Percentiles rank a stretch among this genome's conserved stretches.
phyloP scores from a whole-genome alignment of 2,888 invertebrate genomes.

The Chironomus riparius region DNA sequence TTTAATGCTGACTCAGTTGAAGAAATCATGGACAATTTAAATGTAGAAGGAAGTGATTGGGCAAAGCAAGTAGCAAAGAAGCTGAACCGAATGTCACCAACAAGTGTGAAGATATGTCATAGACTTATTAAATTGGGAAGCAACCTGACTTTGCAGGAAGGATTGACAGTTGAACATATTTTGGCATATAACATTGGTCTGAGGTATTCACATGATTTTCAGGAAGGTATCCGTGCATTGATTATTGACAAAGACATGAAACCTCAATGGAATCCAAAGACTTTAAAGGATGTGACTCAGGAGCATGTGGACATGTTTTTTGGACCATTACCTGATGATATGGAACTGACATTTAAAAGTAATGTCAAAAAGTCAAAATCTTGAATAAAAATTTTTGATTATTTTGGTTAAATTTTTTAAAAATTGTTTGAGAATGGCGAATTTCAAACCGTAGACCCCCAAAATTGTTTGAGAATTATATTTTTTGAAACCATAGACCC shows the following conservation, averaged over 20 bases:
- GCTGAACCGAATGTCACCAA: constrained; percentile 78
- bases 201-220: constrained; percentile 65
- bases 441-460: too few species aligned
- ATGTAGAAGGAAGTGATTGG: constrained; percentile 74
- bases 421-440: too few species aligned
- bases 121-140: constrained; percentile 68
- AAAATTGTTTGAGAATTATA: too few species aligned
- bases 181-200: constrained; percentile 48
- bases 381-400: too few species aligned
- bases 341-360: constrained; percentile 46
- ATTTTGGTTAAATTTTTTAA: too few species aligned
- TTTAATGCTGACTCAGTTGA: constrained; percentile 70
- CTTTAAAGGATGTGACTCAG: constrained; percentile 64
- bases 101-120: constrained; percentile 81
- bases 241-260: constrained; percentile 90
- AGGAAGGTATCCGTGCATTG: constrained; percentile 78
- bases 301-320: constrained; percentile 73
- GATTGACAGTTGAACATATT: constrained; percentile 84
- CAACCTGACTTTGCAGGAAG: constrained; percentile 65
- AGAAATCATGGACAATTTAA: constrained; percentile 64
- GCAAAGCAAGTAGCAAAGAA: constrained; percentile 58
- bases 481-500: too few species aligned
- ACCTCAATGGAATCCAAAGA: constrained; percentile 81
- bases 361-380: neutral
- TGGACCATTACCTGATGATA: constrained; percentile 55